Evolutionary conservation across 2,888 invertebrate genomes (phyloP).

Genomic region (Andrena flavipes): DNA sequence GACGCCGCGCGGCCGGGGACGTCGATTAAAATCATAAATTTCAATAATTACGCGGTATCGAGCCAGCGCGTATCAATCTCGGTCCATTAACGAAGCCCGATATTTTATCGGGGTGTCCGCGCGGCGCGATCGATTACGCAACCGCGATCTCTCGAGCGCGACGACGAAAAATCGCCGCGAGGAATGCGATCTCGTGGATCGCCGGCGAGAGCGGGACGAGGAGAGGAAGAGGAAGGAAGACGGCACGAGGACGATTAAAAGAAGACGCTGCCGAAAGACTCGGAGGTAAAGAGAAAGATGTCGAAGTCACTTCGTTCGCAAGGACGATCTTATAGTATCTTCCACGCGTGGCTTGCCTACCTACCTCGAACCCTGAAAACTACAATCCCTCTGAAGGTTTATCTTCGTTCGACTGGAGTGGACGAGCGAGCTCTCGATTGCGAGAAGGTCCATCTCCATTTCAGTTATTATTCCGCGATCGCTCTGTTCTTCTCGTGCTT

Average conservation of each 20-base stretch:
- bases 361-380: too few species aligned
- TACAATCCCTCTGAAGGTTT: too few species aligned
- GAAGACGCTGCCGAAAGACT: not conserved
- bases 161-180: conserved; percentile 32
- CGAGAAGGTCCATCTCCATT: too few species aligned
- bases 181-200: conserved; percentile 45
- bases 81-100: conserved; percentile 44
- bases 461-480: too few species aligned
- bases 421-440: too few species aligned
- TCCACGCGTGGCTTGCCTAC: too few species aligned
- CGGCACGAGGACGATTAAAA: not conserved
- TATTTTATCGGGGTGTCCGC: conserved; percentile 40
- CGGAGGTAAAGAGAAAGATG: conserved; percentile 1
- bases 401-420: too few species aligned
- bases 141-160: conserved; percentile 42
- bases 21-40: conserved; percentile 42
- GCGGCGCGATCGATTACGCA: conserved; percentile 26
- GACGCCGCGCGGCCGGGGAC: not conserved
- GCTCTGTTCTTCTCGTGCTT: not conserved
- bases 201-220: conserved; percentile 12
- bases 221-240: conserved; percentile 1
- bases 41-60: conserved; percentile 30
- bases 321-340: not conserved
- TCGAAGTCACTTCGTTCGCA: conserved; percentile 15
- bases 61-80: conserved; percentile 32